Conservation (phyloP, 2,113 vertebrate species). For the Eptesicus fuscus region DNA sequence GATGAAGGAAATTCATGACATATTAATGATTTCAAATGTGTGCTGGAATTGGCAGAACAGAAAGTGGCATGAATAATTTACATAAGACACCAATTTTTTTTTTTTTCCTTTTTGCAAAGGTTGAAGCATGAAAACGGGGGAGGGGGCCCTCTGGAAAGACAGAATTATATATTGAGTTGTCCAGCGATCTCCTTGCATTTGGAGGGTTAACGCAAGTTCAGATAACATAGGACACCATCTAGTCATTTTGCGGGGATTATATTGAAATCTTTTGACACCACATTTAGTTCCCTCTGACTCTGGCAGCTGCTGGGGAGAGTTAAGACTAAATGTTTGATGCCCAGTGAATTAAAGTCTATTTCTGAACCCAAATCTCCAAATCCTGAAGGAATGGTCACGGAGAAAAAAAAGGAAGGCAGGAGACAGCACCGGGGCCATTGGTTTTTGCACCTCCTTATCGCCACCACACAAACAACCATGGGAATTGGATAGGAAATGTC, state of each 20-base stretch:
- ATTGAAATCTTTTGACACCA: slow-evolving; percentile 61
- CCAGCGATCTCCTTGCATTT: slow-evolving; percentile 61
- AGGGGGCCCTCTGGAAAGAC: slow-evolving; percentile 75
- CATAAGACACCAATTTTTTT: slow-evolving; percentile 73
- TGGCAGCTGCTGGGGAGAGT: slow-evolving; percentile 70
- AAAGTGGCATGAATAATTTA: slow-evolving; percentile 86
- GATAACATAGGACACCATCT: slow-evolving; percentile 17
- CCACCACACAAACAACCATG: background rate
- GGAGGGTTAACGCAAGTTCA: slow-evolving; percentile 65
- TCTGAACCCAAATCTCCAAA: slow-evolving; percentile 72
- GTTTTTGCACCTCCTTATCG: slow-evolving; percentile 50
- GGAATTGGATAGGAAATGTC: slow-evolving; percentile 79
- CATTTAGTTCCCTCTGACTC: slow-evolving; percentile 49
- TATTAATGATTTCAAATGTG: slow-evolving; percentile 79
- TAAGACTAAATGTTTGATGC: slow-evolving; percentile 68
- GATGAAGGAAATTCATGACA: slow-evolving; percentile 72
- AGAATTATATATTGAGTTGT: slow-evolving; percentile 63
- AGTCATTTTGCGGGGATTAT: slow-evolving; percentile 33
- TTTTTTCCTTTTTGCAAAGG: slow-evolving; percentile 75
- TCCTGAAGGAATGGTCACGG: slow-evolving; percentile 76
- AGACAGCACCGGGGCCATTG: slow-evolving; percentile 60
- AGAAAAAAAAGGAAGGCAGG: slow-evolving; percentile 67
- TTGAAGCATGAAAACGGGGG: slow-evolving; percentile 79
- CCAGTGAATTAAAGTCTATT: slow-evolving; percentile 79
- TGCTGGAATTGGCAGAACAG: slow-evolving; percentile 75